Base-by-base conservation (phyloP, 2,888 invertebrate species). In the Nomada goodeniana region DNA sequence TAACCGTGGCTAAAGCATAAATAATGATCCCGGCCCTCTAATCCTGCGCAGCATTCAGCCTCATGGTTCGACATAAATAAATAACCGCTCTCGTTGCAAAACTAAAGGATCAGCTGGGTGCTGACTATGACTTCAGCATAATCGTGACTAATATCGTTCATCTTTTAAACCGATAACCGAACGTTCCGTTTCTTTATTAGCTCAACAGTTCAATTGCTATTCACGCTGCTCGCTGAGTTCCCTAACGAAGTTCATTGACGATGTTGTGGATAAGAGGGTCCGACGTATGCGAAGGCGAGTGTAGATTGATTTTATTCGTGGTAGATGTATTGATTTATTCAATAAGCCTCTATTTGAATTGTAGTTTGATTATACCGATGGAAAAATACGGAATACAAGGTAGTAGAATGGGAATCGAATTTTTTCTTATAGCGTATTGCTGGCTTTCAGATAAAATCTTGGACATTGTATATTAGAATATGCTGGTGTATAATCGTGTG, bases 1-100 rank as follows among this genome's bases (percentile, higher is more conserved):
- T 75, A 59, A 65, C 65, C 75, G 44, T 57, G 57, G 70, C 67
- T 69, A 67, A 79, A 79, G 83, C 83, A 80, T 87, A 87, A 87
- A 82, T 87, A 87, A 87, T 83, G 87, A 87, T 85, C 82, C 52
- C 53, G 53, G 59, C 81, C 82, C 82, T 83, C 83, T 87, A 87
- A 87, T 87, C 87, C 85, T 11, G 80, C 47, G n/a, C 55, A 75
- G 78, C 73, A 82, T 87, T 80, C 87, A 82, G 67, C 61, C 20
- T 10, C 50, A 50, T 55, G 36, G 71, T 74, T 57, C 74, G 70
- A 52, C 73, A 69, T 76, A 78, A 86, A 86, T 86, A 84, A 86
- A 84, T 83, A 81, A 76, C 75, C 70, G 70, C 50, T 68, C 77
- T 77, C 86, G 76, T 84, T 81, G 72, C 82, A 76, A 86, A 65